These are phyloP conservation scores for Xylocampa areola DNA, from an alignment of 2,888 invertebrate species.

Conservation along the genomic window DNA sequence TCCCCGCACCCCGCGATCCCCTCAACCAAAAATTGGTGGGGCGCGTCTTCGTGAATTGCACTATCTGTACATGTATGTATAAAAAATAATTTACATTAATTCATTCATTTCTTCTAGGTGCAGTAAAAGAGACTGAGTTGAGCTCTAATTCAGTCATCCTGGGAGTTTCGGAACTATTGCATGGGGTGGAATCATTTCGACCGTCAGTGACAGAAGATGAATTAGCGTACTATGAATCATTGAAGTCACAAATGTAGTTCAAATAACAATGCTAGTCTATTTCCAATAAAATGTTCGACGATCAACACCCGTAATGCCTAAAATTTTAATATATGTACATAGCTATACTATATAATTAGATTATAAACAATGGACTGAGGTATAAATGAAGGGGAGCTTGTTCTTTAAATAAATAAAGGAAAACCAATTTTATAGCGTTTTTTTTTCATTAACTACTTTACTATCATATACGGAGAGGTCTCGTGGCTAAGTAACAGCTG, in stretches of 20 bases:
- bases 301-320: neutral
- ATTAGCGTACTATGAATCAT: constrained; percentile 91
- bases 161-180: constrained; percentile 90
- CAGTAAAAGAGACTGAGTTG: constrained; percentile 84
- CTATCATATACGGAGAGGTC: neutral
- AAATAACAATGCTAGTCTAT: constrained; percentile 17
- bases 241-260: constrained; percentile 77
- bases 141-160: constrained; percentile 90
- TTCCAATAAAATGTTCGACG: neutral
- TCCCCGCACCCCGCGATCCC: no score
- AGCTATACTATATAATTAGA: constrained; percentile 3
- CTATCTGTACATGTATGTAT: no score
- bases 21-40: no score
- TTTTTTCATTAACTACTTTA: constrained; percentile 1
- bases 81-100: no score
- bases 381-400: constrained; percentile 20
- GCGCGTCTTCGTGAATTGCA: no score
- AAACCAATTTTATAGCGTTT: neutral
- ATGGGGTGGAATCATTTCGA: constrained; percentile 91
- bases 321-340: constrained; percentile 9
- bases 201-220: constrained; percentile 93
- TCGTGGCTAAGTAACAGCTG: no score
- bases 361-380: constrained; percentile 25
- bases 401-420: constrained; percentile 26
- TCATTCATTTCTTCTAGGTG: constrained; percentile 76